Evolutionary conservation across 2,888 invertebrate genomes (phyloP), one percentile per base, ranked within the genome.

Genomic region (Stenurella melanura): DNA sequence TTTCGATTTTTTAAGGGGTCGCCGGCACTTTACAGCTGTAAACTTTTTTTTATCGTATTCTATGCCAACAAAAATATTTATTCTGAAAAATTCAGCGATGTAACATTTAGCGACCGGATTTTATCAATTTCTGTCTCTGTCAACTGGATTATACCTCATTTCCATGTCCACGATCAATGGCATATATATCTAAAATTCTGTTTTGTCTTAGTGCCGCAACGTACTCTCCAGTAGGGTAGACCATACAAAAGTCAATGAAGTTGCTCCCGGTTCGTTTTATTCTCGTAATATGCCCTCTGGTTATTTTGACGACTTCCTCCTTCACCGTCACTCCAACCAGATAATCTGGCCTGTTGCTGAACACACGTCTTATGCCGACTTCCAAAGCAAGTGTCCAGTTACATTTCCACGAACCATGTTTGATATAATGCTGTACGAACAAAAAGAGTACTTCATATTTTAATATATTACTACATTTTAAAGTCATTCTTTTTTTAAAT

Each of bases 181-280:
- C 81, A 50, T 80, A 83, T 7, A 84, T 79, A 34, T 68, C 71
- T 26, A 87, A 21, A 54, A 71, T 38, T 30, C 63, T 77, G 7
- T 79, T 63, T 26, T 78, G 76, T 19, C 85, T 83, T 30, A 87
- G 64, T 0, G 85, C 86, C 2, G 87, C 85, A 19, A 89, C 75
- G 71, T 85, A 85, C n/a, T 87, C 83, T 7, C 88, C 87, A 0
- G 76, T 68, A 0, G 90, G 90, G 78, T 87, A 85, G 6, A 90
- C 81, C 26, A 88, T 18, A 66, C 87, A 87, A 34, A 89, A 77
- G 69, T 87, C 84, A 9, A 80, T 82, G 73, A 88, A 86, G 38
- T 81, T 74, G 19, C 83, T 83, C 66, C 87, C 82, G 54, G 85
- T 74, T 21, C 81, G 56, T 68, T 79, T 84, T 5, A 88, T 21